Percentiles rank a stretch among this genome's conserved stretches.
These are phyloP conservation scores for Pangasius krempfi DNA, from an alignment of 2,797 vertebrate species.

Conservation along the genomic window DNA sequence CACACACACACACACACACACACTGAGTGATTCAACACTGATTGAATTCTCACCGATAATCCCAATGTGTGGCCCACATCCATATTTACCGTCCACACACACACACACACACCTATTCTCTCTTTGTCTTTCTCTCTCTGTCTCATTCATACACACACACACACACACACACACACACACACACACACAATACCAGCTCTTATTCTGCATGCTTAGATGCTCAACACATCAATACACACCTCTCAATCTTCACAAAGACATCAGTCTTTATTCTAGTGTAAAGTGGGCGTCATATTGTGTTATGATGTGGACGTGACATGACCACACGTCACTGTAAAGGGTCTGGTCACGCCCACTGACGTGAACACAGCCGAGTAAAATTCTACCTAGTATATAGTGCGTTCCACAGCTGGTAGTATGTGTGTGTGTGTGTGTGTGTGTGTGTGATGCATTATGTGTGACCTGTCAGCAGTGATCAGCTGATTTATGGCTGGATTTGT, in stretches of 20 bases:
- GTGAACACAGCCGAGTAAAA: neutral
- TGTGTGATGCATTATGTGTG: neutral
- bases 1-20: neutral
- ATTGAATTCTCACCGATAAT: neutral
- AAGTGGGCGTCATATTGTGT: neutral
- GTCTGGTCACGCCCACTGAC: too few relatives aligned
- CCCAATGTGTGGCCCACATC: neutral
- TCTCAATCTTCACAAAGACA: neutral
- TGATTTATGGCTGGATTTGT: too few relatives aligned
- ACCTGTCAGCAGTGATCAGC: too few relatives aligned
- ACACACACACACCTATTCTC: too few relatives aligned
- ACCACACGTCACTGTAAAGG: too few relatives aligned
- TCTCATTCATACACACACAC: neutral
- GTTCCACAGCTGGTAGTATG: neutral
- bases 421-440: neutral
- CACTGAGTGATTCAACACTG: neutral
- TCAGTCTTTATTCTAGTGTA: neutral
- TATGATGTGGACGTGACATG: neutral
- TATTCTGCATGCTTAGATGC: too few relatives aligned
- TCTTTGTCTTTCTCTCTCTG: neutral
- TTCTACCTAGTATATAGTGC: neutral
- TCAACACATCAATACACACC: neutral
- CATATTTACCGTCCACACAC: neutral
- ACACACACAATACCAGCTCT: conserved; percentile 14
- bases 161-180: conserved; percentile 2